A percentile compares a stretch with the other conserved stretches of the same genome.
phyloP scores from a whole-genome alignment of 2,113 vertebrate genomes.

The Lamprologus lemairii region DNA sequence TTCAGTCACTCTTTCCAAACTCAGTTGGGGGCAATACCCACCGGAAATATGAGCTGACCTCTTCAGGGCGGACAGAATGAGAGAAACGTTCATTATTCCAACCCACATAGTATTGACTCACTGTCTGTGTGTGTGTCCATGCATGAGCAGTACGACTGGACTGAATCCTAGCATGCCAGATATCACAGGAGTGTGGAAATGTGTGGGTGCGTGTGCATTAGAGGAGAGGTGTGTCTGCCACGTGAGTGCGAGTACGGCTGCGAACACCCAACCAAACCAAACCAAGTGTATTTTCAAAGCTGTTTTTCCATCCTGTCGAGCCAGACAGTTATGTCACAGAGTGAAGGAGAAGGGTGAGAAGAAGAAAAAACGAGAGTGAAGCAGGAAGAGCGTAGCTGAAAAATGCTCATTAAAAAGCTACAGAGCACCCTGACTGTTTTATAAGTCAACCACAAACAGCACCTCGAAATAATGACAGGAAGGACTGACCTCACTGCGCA shows the following conservation, averaged over 20 bases:
- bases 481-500: constrained; percentile 6
- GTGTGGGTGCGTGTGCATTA: background rate
- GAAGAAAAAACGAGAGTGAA: background rate
- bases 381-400: background rate
- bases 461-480: constrained; percentile 36
- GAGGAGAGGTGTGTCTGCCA: constrained; percentile 41
- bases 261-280: background rate
- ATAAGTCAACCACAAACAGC: constrained; percentile 25
- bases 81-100: background rate
- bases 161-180: background rate
- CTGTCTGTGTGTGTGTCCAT: constrained; percentile 1
- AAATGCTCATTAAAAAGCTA: background rate
- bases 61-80: background rate
- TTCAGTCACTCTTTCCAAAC: constrained; percentile 42
- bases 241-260: constrained; percentile 3
- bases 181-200: constrained; percentile 12
- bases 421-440: constrained; percentile 22
- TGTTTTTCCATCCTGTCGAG: constrained; percentile 48
- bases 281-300: constrained; percentile 31
- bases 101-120: constrained; percentile 25
- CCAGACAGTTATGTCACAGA: constrained; percentile 60
- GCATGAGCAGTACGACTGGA: background rate
- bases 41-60: background rate
- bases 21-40: constrained; percentile 3
- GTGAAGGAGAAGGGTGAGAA: background rate